Conservation (phyloP, 2,113 vertebrate genomes). For the Mobula birostris region DNA sequence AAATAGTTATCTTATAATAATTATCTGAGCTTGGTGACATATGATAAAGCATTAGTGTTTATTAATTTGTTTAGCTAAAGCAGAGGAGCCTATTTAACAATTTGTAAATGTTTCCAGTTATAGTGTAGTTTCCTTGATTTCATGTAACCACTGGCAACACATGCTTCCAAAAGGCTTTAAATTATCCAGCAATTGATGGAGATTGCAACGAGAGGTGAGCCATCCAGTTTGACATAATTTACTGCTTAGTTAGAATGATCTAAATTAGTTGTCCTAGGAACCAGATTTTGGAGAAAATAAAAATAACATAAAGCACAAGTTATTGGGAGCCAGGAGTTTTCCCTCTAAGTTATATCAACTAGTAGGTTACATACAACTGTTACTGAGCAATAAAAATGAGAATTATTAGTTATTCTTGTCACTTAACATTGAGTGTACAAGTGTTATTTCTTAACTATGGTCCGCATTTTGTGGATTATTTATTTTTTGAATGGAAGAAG, state of each 20-base stretch:
- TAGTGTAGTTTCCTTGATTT: conserved; percentile 20
- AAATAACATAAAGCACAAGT: not conserved
- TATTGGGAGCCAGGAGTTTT: conserved; percentile 19
- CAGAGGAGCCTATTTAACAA: not conserved
- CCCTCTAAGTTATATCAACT: not conserved
- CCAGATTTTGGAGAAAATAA: conserved; percentile 2
- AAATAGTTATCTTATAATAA: not conserved
- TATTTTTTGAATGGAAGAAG: conserved; percentile 35
- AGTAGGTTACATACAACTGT: not conserved
- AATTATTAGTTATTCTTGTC: not conserved
- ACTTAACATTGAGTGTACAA: not conserved
- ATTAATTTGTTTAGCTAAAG: conserved; percentile 3
- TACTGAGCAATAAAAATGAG: not conserved
- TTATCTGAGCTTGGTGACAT: not conserved
- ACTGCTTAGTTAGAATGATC: not conserved
- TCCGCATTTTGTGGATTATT: conserved; percentile 16
- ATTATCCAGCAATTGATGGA: not conserved
- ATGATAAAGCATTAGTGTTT: not conserved
- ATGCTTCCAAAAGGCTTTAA: not conserved
- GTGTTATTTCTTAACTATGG: not conserved
- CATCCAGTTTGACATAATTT: conserved; percentile 1
- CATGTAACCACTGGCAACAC: not conserved
- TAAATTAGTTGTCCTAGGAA: conserved; percentile 5
- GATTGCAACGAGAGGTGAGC: not conserved
- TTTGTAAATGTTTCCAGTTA: conserved; percentile 12